Base-by-base conservation (phyloP, 2,888 invertebrate genomes). In the Nudaria mundana region DNA sequence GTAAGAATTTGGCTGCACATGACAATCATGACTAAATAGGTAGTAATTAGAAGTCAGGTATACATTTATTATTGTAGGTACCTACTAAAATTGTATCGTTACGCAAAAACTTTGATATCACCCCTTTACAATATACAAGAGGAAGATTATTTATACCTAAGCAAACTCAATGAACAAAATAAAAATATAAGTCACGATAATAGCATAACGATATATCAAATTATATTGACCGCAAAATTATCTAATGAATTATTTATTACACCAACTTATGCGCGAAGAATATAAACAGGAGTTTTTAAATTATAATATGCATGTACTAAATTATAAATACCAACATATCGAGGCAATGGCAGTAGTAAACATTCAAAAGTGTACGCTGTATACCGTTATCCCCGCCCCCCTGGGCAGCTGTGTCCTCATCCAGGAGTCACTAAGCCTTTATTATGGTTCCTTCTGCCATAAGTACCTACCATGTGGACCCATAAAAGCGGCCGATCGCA, bases 331-430 rank as follows among this genome's bases (percentile, higher is more conserved):
- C n/a, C n/a, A n/a, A n/a, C n/a, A n/a, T n/a, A n/a, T n/a, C n/a
- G n/a, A n/a, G n/a, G n/a, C n/a, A n/a, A n/a, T n/a, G n/a, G n/a
- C n/a, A n/a, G n/a, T n/a, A n/a, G n/a, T 76, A 74, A 80, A 81
- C 77, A 81, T 81, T 79, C 76, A 75, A 63, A 65, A 62, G 54
- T 55, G 57, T 59, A 56, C 53, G 48, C 55, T 56, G 56, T 37
- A 53, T 63, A 73, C 78, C 77, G 76, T 80, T 78, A 73, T 63
- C 70, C 56, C 68, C 81, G 76, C n/a, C 76, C 78, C 76, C 67
- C 45, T 52, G 64, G 56, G 72, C 82, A 81, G 78, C 75, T 82
- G 80, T 75, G 66, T 68, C 69, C 61, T 58, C 69, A 61, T 56
- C 58, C 68, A 57, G 72, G 54, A 52, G 48, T 63, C 63, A 63